Base-by-base conservation (phyloP, 2,113 vertebrate species). In the Cyprinodon variegatus region DNA sequence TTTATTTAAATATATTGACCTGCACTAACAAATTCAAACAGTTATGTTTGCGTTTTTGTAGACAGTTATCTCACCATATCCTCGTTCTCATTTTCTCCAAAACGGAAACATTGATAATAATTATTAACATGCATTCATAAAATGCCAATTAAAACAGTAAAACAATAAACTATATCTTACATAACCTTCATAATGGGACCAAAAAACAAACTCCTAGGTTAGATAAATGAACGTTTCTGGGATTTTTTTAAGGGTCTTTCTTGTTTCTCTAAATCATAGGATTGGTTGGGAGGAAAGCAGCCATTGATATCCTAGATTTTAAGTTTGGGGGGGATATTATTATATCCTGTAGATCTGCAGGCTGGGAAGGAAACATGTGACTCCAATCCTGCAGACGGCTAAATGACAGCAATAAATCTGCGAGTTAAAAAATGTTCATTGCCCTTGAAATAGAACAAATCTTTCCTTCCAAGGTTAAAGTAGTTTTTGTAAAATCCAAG, bases 1-100 rank as follows among this genome's bases (percentile, higher is more conserved):
- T 29, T 29, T 29, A 29, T 29, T 29, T 29, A 29, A 29, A 29
- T 29, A 29, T 29, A 29, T 29, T 29, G 29, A 29, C 29, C 29
- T 29, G 29, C 29, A 29, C 29, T 29, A 29, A 29, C 29, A 29
- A 29, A 29, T 29, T 29, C 29, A 83, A 77, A 79, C 77, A 75
- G 66, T 74, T 61, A 43, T 74, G 3, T 74, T 4, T 74, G 41
- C 64, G 68, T 60, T 1, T 29, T 29, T 29, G 17, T 76, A 62
- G 53, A 60, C 3, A 39, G 39, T 0, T 45, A 29, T 29, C 29
- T 29, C 1, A 29, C 29, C 29, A 1, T 29, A 29, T 29, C 29
- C 29, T 29, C 29, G 7, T 11, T 11, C 9, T 11, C 43, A 45
- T 45, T 8, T 45, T 45, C 43, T 45, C 43, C 43, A 45, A 53